Percentiles rank a stretch among this genome's conserved stretches.
Conservation (phyloP, 2,113 vertebrate genomes). For the Dromiciops gliroides region DNA sequence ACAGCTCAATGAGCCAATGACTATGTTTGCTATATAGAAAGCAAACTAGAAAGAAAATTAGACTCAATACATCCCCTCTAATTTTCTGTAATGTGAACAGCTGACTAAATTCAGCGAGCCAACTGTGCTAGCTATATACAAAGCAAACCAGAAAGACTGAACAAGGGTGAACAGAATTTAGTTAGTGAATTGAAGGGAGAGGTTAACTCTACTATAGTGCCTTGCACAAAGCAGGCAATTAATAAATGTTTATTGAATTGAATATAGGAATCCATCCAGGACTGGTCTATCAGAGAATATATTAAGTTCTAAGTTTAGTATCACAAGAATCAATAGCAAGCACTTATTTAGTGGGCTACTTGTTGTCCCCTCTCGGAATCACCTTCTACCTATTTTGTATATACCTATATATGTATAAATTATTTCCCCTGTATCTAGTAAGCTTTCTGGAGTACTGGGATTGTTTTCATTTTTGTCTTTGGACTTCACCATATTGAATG, state of each 20-base stretch:
- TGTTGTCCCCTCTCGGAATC: neutral
- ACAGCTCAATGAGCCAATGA: no score
- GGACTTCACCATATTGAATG: no score
- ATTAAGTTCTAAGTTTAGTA: neutral
- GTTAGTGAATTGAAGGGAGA: no score
- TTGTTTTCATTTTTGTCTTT: no score
- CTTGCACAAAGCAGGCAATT: neutral
- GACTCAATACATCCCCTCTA: no score
- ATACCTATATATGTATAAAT: neutral
- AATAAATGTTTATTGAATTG: neutral
- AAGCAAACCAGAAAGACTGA: no score
- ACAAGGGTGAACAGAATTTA: no score
- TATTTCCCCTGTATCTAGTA: neutral
- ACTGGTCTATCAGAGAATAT: neutral
- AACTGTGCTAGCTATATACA: no score
- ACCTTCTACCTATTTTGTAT: neutral
- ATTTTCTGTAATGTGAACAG: no score
- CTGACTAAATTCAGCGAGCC: no score
- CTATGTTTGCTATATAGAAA: no score
- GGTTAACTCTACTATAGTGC: neutral
- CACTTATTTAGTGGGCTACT: neutral
- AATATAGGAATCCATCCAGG: neutral
- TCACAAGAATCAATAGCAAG: neutral
- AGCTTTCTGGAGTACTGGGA: neutral
- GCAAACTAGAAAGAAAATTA: no score